Percentiles rank a stretch among this genome's conserved stretches.
Conservation (phyloP, 2,113 vertebrate species). For the Hippopotamus amphibius region DNA sequence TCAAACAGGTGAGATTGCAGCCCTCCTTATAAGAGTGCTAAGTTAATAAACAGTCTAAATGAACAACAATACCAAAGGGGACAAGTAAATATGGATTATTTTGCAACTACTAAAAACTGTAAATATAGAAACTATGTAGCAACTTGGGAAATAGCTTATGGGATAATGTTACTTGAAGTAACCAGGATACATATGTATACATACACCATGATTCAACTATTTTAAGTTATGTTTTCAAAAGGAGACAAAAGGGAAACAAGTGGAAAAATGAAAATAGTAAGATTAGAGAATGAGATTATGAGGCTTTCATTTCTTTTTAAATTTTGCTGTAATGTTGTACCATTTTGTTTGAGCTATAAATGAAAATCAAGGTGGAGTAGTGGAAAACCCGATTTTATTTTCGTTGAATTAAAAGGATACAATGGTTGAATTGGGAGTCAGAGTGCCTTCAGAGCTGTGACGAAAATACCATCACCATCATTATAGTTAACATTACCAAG, state of each 20-base stretch:
- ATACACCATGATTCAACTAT: slow-evolving; percentile 8
- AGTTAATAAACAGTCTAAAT: slow-evolving; percentile 34
- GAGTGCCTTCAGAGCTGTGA: not conserved
- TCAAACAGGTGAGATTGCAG: not conserved
- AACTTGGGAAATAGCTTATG: slow-evolving; percentile 54
- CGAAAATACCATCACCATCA: not conserved
- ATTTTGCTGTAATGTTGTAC: not conserved
- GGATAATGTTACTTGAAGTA: slow-evolving; percentile 54
- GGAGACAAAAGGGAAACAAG: not conserved
- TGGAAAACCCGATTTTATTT: slow-evolving; percentile 34
- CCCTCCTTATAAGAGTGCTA: not conserved
- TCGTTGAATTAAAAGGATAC: not conserved
- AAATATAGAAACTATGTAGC: slow-evolving; percentile 57
- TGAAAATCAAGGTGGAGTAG: slow-evolving; percentile 8
- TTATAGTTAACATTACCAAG: not conserved
- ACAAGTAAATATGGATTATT: slow-evolving; percentile 52
- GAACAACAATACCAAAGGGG: slow-evolving; percentile 45
- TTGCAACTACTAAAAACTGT: slow-evolving; percentile 47
- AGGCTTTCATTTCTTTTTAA: slow-evolving; percentile 15
- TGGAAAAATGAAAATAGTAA: slow-evolving; percentile 43
- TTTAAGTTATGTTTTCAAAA: slow-evolving; percentile 60
- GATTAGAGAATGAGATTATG: not conserved
- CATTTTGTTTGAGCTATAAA: not conserved
- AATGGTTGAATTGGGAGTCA: not conserved
- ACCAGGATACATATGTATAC: slow-evolving; percentile 1